Evolutionary conservation across 2,888 invertebrate genomes (phyloP), one percentile per base, ranked within the genome.

Genomic region (Dusona sp.): DNA sequence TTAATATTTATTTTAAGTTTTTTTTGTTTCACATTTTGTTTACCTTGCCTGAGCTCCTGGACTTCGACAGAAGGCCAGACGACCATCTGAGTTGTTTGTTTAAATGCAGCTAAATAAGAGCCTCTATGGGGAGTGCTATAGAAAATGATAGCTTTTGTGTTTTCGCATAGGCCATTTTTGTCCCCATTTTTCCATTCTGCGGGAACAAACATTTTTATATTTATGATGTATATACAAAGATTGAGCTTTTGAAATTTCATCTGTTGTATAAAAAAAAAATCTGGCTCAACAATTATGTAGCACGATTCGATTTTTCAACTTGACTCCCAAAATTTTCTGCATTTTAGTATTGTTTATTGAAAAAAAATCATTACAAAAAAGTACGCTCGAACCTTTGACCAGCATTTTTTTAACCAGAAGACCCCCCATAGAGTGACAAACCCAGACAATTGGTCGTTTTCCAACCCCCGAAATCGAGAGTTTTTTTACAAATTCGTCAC

Each of bases 381-480:
- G n/a, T 84, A 36, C 11, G 7, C 13, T 33, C 48, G 8, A 65
- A 96, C 96, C 96, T 94, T 97, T 96, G 48, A 96, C 95, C 9
- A 99, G 95, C 90, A 99, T 96, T 92, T 97, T 96, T 94, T 99
- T 99, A 0, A 98, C 97, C 68, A 99, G 95, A 19, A 99, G 95
- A 16, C 99, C 99, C 86, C 99, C 99, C 98, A 99, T 99, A 2
- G 99, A 99, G 95, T 99, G 99, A 1, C 98, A 97, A 29, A 99
- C 96, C 98, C 98, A 99, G 48, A 99, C 96, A 42, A 98, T 96
- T 0, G 98, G 98, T 83, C 97, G 95, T 85, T 96, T 94, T 0
- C 99, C 99, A 13, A 99, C 96, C 75, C 97, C 97, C 33, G 98
- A 97, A 90, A 95, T 95, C 75, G 95, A 92, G 78, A 99, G 95